Evolutionary conservation across 2,797 vertebrate species (phyloP), one percentile per base, ranked within the genome.

Genomic region (Sebastes minor): DNA sequence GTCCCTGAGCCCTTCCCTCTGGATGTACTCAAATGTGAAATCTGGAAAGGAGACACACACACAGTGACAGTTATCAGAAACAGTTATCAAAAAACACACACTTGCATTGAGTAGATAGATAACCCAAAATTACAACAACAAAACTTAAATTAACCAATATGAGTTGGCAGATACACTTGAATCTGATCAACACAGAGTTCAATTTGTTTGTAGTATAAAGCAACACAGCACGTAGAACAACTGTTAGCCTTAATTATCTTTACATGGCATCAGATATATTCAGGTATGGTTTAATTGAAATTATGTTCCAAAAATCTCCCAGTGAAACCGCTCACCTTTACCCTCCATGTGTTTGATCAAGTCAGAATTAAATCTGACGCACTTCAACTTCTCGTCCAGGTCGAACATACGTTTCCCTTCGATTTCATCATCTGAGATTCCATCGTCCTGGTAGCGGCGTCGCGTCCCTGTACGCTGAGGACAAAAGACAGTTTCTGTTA

Each of bases 361-460:
- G 42, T 97, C 95, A n/a, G 95, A 96, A 86, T 95, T 96, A 66
- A 97, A 99, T 88, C 96, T 95, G 81, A 92, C 89, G 79, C 96
- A 97, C 22, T 94, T 91, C 80, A 99, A 95, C 89, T 99, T 99
- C 78, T 99, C 98, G 53, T 99, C 97, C 32, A 99, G 93, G 91
- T 99, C 97, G 87, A 99, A 99, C 0, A 95, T 98, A 72, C 98
- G 96, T 88, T 99, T 99, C 22, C 98, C 98, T 88, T 99, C 98
- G 22, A 99, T 99, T 93, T 99, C 98, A 76, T 99, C 98, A 16
- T 99, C 98, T 0, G 98, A 99, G 88, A 99, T 99, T 35, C 98
- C 98, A 52, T 99, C 98, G 0, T 99, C 98, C 82, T 99, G 97
- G 25, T 99, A 99, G 56, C 97, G 97, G 3, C 98, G 96, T 12